Conservation (phyloP, 2,113 vertebrate species). For the Rattus norvegicus region GRCr8 NC_086020.1:211961501-211962000, state of each 20-base stretch:
- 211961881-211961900: not conserved
- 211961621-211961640: not conserved
- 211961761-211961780: not conserved
- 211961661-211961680: not conserved
- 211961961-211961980: not conserved
- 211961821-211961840: not conserved
- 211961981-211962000: not conserved
- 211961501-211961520: slow-evolving; percentile 6
- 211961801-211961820: not conserved
- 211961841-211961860: not conserved
- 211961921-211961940: not conserved
- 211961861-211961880: not conserved
- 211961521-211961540: not conserved
- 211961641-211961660: not conserved
- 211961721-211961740: not conserved
- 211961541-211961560: not conserved
- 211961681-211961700: no score
- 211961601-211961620: not conserved
- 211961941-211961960: not conserved
- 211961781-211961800: not conserved
- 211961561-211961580: not conserved
- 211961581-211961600: not conserved
- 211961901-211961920: not conserved
- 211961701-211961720: not conserved
- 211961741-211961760: not conserved